Evolutionary conservation across 1,140 invertebrate genomes (phyloP).

Genomic region (Sogatella furcifera): DNA sequence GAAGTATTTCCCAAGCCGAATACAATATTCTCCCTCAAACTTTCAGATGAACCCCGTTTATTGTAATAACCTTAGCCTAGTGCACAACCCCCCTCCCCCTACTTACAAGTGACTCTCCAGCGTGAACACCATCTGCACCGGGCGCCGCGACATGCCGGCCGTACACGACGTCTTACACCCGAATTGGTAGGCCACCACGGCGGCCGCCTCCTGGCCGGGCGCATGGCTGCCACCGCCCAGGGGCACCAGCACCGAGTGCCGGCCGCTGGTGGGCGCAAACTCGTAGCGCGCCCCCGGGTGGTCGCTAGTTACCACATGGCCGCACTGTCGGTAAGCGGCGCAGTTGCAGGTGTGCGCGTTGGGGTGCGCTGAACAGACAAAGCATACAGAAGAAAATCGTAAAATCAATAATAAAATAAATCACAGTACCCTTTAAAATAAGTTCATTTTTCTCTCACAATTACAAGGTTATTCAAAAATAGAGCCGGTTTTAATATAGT

Average conservation of each 20-base stretch:
- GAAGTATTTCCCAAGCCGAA: too few species aligned
- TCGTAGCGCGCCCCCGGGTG: conserved; percentile 3
- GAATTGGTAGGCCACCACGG: conserved; percentile 54
- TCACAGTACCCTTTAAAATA: too few species aligned
- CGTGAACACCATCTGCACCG: conserved; percentile 65
- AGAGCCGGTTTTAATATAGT: too few species aligned
- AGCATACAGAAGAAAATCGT: too few species aligned
- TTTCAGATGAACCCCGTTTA: too few species aligned
- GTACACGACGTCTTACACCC: conserved; percentile 70
- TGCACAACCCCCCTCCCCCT: too few species aligned
- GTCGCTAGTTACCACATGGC: conserved; percentile 7
- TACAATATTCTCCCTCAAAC: too few species aligned
- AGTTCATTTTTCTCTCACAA: too few species aligned
- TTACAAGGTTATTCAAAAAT: too few species aligned
- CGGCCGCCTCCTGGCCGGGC: conserved; percentile 45
- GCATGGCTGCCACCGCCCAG: conserved; percentile 45
- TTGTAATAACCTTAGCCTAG: too few species aligned
- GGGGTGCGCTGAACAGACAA: conserved; percentile 8
- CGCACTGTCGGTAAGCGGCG: neutral
- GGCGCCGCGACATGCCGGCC: conserved; percentile 63
- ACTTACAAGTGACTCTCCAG: conserved; percentile 40
- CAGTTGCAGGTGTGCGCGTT: conserved; percentile 5
- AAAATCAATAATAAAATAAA: too few species aligned
- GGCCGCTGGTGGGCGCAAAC: neutral
- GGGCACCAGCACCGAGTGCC: conserved; percentile 36